phyloP scores from a whole-genome alignment of 1,140 invertebrate genomes.

The Drosophila ohnishii region DNA sequence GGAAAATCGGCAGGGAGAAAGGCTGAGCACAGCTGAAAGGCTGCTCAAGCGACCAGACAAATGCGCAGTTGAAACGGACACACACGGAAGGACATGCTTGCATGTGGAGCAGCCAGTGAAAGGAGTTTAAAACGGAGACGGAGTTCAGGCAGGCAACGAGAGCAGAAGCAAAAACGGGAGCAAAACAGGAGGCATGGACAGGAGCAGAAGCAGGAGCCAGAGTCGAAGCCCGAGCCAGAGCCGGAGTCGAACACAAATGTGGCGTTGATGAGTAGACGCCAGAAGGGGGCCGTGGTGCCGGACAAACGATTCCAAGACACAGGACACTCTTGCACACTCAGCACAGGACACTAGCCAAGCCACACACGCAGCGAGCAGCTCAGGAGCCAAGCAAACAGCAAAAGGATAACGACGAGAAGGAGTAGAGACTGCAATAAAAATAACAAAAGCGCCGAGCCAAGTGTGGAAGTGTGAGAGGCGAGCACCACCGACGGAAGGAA shows the following conservation, averaged over 20 bases:
- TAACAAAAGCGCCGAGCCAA: constrained; percentile 40
- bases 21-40: constrained; percentile 67
- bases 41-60: constrained; percentile 78
- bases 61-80: constrained; percentile 71
- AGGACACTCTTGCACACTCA: constrained; percentile 32
- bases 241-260: constrained; percentile 59
- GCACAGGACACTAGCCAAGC: constrained; percentile 19
- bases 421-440: constrained; percentile 49
- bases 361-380: constrained; percentile 25
- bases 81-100: constrained; percentile 43
- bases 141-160: constrained; percentile 9
- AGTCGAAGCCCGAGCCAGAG: constrained; percentile 2
- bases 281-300: constrained; percentile 48
- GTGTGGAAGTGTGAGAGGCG: constrained; percentile 2
- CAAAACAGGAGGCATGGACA: constrained; percentile 4
- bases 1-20: constrained; percentile 28
- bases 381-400: constrained; percentile 46
- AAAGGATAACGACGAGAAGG: constrained; percentile 45
- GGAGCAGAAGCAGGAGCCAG: constrained; percentile 7
- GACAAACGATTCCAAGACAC: constrained; percentile 56
- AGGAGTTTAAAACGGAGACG: constrained; percentile 22
- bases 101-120: constrained; percentile 20
- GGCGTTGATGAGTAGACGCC: constrained; percentile 73
- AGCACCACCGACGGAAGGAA: constrained; percentile 36
- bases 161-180: constrained; percentile 4